Evolutionary conservation across 2,797 vertebrate species (phyloP), one percentile per base, ranked within the genome.

Genomic region (Schizopygopsis malacanthus): DNA sequence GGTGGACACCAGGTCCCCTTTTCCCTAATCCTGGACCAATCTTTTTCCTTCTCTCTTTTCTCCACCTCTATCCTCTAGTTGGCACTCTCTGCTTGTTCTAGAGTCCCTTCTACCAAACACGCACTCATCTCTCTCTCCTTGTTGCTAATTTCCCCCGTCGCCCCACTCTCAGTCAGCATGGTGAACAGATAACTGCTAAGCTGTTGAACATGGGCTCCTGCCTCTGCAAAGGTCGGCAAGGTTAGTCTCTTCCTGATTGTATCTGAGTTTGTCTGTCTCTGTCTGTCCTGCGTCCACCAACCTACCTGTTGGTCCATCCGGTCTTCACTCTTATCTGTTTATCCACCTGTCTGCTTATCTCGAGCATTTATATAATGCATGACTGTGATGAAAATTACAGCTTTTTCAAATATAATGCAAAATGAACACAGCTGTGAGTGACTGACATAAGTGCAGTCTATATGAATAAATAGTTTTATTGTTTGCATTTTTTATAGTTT

Each of bases 141-240:
- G 65, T 71, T 50, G 79, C 75, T 82, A 37, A 81, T 79, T 45
- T 83, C 83, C 87, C 90, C 86, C 81, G 81, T 79, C 85, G 73
- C 63, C 87, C 81, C 59, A 81, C 79, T 87, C 81, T 73, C 77
- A 84, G 83, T 88, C 94, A 92, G 89, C 90, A 96, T 95, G 95
- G 93, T 93, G 90, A 95, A 94, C 93, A 95, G 95, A 95, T 96
- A 95, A 93, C 92, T 82, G 84, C 84, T 89, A 72, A 81, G 88
- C 91, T 65, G 75, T 89, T 91, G 81, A 95, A 91, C 91, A 96
- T 96, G 95, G 95, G 95, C 91, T 87, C 94, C 93, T 96, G 95
- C 92, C 90, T 96, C 91, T 95, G 94, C 94, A 96, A 93, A 95
- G 94, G 95, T 95, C 95, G 95, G 91, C 95, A 95, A 96, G 95